Percentiles rank a stretch among this genome's conserved stretches.
phyloP scores from a whole-genome alignment of 2,888 invertebrate genomes.

The Ferdinandea cuprea region DNA sequence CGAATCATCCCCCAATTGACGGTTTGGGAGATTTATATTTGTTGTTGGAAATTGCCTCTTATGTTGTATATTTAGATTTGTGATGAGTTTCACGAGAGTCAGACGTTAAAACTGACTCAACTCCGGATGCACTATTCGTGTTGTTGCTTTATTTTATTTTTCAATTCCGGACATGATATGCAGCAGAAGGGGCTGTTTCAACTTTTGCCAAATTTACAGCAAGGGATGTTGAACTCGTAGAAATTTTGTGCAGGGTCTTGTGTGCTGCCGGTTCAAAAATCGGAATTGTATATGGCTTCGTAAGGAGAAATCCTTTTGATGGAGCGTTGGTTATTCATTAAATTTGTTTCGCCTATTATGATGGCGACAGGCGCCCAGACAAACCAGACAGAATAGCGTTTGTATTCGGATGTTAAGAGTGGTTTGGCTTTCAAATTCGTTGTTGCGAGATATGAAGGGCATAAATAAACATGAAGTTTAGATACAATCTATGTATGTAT shows the following conservation, averaged over 20 bases:
- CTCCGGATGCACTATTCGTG: slow-evolving; percentile 3
- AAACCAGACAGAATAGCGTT: slow-evolving; percentile 34
- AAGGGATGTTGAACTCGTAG: slow-evolving; percentile 62
- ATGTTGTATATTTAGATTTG: slow-evolving; percentile 38
- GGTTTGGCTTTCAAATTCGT: not conserved
- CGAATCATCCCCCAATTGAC: slow-evolving; percentile 42
- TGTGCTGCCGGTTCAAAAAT: slow-evolving; percentile 11
- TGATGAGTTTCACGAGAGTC: slow-evolving; percentile 37
- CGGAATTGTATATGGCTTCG: not conserved
- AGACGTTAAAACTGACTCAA: slow-evolving; percentile 27
- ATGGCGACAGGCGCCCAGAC: slow-evolving; percentile 31
- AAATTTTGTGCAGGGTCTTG: slow-evolving; percentile 17
- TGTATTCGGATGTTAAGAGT: not conserved
- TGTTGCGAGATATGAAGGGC: not conserved
- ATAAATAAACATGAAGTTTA: slow-evolving; percentile 9
- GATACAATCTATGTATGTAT: not conserved
- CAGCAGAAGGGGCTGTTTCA: slow-evolving; percentile 32
- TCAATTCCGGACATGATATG: slow-evolving; percentile 21
- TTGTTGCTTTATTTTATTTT: slow-evolving; percentile 5
- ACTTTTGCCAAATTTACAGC: slow-evolving; percentile 43
- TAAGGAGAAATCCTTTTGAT: slow-evolving; percentile 35
- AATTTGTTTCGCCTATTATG: slow-evolving; percentile 34
- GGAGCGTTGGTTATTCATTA: slow-evolving; percentile 32
- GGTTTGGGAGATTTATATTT: not conserved
- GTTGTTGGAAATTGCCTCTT: slow-evolving; percentile 32